These are phyloP conservation scores for Mesocentrotus franciscanus DNA, from an alignment of 53 echinoderm and acorn worm species.

Conservation along the genomic window DNA sequence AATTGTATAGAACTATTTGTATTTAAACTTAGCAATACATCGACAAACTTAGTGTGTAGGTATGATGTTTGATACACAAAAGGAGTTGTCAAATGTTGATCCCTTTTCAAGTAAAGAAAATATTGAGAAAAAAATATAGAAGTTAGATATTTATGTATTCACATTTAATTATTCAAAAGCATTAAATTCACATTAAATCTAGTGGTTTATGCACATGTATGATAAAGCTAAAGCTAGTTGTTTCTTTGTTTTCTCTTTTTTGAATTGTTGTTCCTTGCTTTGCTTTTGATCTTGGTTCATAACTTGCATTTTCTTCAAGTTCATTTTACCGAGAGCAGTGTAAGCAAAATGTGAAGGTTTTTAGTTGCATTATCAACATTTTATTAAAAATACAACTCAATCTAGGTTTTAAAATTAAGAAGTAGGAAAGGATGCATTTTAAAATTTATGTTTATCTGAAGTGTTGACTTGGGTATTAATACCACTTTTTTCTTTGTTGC, in stretches of 20 bases:
- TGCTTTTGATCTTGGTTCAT: slow-evolving; percentile 58
- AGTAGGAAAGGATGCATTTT: neutral
- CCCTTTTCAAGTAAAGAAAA: neutral
- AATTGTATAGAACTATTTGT: slow-evolving; percentile 14
- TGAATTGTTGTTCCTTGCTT: neutral
- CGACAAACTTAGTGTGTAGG: neutral
- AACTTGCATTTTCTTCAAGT: slow-evolving; percentile 46
- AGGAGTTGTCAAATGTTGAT: neutral
- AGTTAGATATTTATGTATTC: slow-evolving; percentile 32
- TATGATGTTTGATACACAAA: neutral
- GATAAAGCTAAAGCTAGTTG: neutral
- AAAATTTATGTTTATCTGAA: too few relatives aligned
- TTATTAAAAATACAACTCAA: neutral
- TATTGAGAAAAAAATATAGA: neutral
- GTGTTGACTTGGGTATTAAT: neutral
- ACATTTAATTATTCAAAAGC: slow-evolving; percentile 10
- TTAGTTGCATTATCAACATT: neutral
- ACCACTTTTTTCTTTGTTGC: neutral
- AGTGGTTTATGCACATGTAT: neutral
- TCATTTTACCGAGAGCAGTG: slow-evolving; percentile 41
- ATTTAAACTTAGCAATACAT: slow-evolving; percentile 42
- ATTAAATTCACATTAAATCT: neutral
- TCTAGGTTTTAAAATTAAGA: neutral
- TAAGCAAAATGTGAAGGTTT: slow-evolving; percentile 44
- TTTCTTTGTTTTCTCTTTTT: neutral